phyloP scores from a whole-genome alignment of 2,113 vertebrate genomes.

The Antigone vipio region DNA sequence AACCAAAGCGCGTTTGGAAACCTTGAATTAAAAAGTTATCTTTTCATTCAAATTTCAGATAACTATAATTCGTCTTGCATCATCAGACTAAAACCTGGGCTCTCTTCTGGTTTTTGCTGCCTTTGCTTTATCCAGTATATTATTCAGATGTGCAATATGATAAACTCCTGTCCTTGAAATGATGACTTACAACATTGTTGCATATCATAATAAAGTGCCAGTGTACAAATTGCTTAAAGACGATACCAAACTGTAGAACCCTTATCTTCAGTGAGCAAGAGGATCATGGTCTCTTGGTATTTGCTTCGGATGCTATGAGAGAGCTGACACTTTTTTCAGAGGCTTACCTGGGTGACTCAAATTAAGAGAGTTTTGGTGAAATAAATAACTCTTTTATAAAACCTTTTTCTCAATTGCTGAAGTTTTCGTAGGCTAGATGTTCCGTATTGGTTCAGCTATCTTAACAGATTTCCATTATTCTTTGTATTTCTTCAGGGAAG shows the following conservation, averaged over 20 bases:
- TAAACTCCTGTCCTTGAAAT: neutral
- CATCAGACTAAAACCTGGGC: neutral
- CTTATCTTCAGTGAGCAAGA: neutral
- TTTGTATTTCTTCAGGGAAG: neutral
- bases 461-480: neutral
- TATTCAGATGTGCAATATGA: neutral
- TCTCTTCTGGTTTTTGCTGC: neutral
- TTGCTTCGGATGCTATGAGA: neutral
- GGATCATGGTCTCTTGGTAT: neutral
- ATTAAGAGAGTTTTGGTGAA: neutral
- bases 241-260: neutral
- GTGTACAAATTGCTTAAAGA: neutral
- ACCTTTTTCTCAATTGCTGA: neutral
- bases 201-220: neutral
- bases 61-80: neutral
- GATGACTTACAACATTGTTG: neutral
- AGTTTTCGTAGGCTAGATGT: neutral
- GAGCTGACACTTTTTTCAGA: neutral
- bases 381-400: neutral
- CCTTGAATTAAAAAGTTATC: neutral
- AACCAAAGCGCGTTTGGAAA: neutral
- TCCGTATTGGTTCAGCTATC: neutral
- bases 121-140: neutral
- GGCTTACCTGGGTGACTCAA: neutral
- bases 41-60: neutral